Evolutionary conservation across 2,888 invertebrate species (phyloP).

Genomic region (Cephus nigrinus): DNA sequence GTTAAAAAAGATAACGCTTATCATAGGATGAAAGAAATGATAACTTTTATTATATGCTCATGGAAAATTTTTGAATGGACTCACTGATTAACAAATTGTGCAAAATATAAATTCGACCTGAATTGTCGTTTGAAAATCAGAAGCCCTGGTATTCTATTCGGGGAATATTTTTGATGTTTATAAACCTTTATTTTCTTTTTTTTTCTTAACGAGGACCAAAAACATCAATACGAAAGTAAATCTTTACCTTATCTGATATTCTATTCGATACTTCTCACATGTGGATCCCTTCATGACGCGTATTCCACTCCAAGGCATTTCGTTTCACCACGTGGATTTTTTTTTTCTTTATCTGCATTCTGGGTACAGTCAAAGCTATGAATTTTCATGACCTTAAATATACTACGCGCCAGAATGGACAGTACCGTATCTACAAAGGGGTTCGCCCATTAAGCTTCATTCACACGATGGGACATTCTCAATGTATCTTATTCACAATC

Average conservation of each 20-base stretch:
- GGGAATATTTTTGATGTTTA: not conserved
- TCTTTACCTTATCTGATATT: not conserved
- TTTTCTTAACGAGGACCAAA: not conserved
- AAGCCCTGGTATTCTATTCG: not conserved
- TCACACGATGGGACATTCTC: not conserved
- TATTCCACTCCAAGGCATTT: not conserved
- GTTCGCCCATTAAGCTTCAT: not conserved
- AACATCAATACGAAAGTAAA: not conserved
- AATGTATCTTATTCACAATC: not conserved
- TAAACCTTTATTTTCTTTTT: not conserved
- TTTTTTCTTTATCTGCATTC: constrained; percentile 5
- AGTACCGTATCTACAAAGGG: not conserved
- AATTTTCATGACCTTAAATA: constrained; percentile 4
- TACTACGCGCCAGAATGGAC: not conserved
- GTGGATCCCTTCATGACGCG: not conserved
- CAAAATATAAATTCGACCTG: not conserved
- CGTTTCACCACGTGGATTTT: not conserved
- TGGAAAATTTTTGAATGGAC: not conserved
- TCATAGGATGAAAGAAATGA: not conserved
- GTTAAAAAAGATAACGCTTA: not conserved
- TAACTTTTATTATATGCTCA: not conserved
- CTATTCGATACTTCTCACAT: not conserved
- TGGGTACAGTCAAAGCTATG: constrained; percentile 1
- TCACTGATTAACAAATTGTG: not conserved
- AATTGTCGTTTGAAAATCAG: not conserved